phyloP scores from a whole-genome alignment of 2,888 invertebrate species.

The Idaea straminata region DNA sequence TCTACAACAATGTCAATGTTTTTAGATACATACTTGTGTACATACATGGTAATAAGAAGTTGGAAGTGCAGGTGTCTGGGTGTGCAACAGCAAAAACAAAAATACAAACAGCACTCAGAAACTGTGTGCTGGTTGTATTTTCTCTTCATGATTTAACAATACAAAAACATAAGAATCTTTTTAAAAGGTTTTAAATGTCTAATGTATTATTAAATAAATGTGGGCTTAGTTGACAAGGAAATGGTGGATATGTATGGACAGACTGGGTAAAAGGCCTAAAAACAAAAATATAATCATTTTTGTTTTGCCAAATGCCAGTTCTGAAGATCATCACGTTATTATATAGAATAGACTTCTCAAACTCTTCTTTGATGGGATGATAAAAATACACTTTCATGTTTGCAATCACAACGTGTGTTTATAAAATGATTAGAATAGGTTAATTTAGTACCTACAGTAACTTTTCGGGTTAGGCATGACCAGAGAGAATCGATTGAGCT shows the following conservation, averaged over 20 bases:
- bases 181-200: background rate
- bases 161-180: background rate
- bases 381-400: no score
- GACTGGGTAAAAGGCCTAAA: background rate
- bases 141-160: background rate
- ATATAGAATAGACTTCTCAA: no score
- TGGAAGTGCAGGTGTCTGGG: no score
- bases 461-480: background rate
- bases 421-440: no score
- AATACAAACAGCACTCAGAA: no score
- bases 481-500: background rate
- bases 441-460: background rate
- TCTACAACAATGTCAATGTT: conserved; percentile 70
- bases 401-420: no score
- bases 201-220: background rate
- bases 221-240: background rate
- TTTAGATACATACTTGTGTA: background rate
- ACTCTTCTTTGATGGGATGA: no score
- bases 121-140: no score
- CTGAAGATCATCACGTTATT: no score
- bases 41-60: background rate
- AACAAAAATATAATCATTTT: no score
- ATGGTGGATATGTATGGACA: background rate
- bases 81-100: no score
- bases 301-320: no score